A percentile compares a stretch with the other conserved stretches of the same genome.
phyloP scores from a whole-genome alignment of 1,140 invertebrate genomes.

The Drosophila melanogaster region Release_6_plus_ISO1_MT NC_004354.4:10461501-10462000 shows the following conservation, averaged over 20 bases:
- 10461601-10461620: no score
- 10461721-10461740: background rate
- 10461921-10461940: slow-evolving; percentile 72
- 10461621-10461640: background rate
- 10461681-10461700: background rate
- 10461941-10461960: slow-evolving; percentile 12
- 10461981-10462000: slow-evolving; percentile 16
- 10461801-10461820: background rate
- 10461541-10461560: no score
- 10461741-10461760: background rate
- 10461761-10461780: no score
- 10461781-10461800: background rate
- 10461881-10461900: slow-evolving; percentile 81
- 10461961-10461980: slow-evolving; percentile 8
- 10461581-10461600: no score
- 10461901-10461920: slow-evolving; percentile 82
- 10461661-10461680: background rate
- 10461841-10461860: slow-evolving; percentile 19
- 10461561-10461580: no score
- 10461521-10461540: no score
- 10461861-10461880: slow-evolving; percentile 19
- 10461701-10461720: background rate
- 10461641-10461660: background rate
- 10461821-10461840: background rate
- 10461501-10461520: no score